phyloP scores from a whole-genome alignment of 1,140 invertebrate genomes.

The Habropoda laboriosa region DNA sequence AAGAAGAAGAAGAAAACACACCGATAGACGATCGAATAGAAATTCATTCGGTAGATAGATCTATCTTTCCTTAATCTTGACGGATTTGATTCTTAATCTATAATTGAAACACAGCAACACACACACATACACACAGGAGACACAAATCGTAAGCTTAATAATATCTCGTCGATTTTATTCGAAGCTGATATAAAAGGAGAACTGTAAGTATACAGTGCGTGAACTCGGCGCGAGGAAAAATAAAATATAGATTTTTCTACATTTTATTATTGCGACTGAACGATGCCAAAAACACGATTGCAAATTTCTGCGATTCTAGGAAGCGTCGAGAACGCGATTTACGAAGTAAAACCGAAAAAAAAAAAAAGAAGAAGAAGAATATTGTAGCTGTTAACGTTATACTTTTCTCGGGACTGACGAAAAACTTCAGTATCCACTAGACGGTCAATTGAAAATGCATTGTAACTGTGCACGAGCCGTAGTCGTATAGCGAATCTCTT shows the following conservation, averaged over 20 bases:
- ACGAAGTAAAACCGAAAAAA: neutral
- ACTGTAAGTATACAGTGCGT: neutral
- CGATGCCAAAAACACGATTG: neutral
- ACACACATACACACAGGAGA: neutral
- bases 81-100: conserved; percentile 17
- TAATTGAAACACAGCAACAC: neutral
- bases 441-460: conserved; percentile 46
- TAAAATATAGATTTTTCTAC: conserved; percentile 50
- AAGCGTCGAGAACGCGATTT: neutral
- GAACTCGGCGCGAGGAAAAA: neutral
- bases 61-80: conserved; percentile 1
- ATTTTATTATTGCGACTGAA: conserved; percentile 55
- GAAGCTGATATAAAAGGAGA: neutral
- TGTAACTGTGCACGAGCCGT: conserved; percentile 39
- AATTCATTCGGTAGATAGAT: neutral
- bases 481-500: conserved; percentile 34
- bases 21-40: conserved; percentile 1
- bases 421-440: conserved; percentile 47
- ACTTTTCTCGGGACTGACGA: conserved; percentile 33
- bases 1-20: neutral
- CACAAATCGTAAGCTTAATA: conserved; percentile 22
- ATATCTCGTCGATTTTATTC: conserved; percentile 39
- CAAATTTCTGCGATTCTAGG: neutral
- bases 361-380: neutral
- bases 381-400: neutral